Base-by-base conservation (phyloP, 2,797 vertebrate species). In the Dermochelys coriacea region DNA sequence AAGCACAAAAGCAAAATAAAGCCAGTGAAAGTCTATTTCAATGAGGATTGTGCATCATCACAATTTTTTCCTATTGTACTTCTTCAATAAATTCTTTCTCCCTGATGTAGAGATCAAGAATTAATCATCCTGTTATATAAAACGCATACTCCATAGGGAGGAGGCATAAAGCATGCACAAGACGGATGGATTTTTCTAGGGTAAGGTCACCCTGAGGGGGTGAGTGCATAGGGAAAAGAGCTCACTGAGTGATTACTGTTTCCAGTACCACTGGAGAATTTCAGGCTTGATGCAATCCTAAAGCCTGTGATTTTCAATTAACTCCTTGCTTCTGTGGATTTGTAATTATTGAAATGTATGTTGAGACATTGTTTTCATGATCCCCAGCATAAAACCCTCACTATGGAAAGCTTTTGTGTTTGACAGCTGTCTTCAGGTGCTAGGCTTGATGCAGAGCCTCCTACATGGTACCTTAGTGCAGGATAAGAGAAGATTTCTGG, bases 91-190 rank as follows among this genome's bases (percentile, higher is more conserved):
- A 81, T 45, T 79, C 52, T 64, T 94, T 95, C 50, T 86, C 37
- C 93, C 90, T 96, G 89, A 89, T 59, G 75, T 82, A 84, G 37
- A 92, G 88, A 94, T 87, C 68, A 93, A 95, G 87, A 95, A 96
- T 94, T 97, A 97, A 96, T 97, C 90, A 94, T 91, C 52, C 83
- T 64, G 27, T 97, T 96, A 94, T 80, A 96, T 93, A 95, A 97
- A 95, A 95, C 88, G 78, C 25, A 61, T 82, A 77, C 41, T 97
- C 95, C 91, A 11, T 55, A 41, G 95, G 94, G 90, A 96, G 84
- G 85, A 50, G 57, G 41, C 74, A 91, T 79, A 95, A 94, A 96
- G n/a, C 89, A 93, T 0, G 0, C 31, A 80, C 52, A 90, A 95
- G 77, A 87, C 0, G 1, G 84, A 87, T 6, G 2, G 52, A 45